Evolutionary conservation across 2,113 vertebrate genomes (phyloP).

Genomic region (Arenaria interpres): DNA sequence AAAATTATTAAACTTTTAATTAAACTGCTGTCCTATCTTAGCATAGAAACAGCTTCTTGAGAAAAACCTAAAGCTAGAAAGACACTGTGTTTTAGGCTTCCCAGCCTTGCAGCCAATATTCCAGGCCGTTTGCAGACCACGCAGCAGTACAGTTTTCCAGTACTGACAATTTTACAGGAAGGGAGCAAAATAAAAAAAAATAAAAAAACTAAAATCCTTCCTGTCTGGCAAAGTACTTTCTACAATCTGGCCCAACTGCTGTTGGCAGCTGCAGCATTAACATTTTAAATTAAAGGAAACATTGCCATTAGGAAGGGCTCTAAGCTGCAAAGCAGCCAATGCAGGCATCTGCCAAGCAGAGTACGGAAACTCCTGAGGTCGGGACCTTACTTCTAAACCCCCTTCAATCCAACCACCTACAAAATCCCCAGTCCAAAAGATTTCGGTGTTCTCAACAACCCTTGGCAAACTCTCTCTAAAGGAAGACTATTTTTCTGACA

Average conservation of each 20-base stretch:
- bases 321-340: conserved; percentile 30
- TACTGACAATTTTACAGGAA: background rate
- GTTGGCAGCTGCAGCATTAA: conserved; percentile 3
- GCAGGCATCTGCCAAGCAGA: conserved; percentile 44
- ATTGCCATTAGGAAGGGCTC: background rate
- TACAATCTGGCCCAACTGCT: background rate
- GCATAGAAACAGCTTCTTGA: background rate
- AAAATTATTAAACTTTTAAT: background rate
- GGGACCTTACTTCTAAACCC: conserved; percentile 22
- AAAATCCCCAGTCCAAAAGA: conserved; percentile 4
- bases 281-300: conserved; percentile 48
- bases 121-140: background rate
- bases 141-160: background rate
- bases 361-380: background rate
- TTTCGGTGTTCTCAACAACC: background rate
- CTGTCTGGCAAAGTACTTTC: background rate
- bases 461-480: conserved; percentile 48
- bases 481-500: conserved; percentile 66
- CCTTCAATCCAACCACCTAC: background rate
- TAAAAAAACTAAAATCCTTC: background rate
- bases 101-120: background rate
- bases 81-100: background rate
- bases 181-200: background rate
- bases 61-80: background rate
- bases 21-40: background rate